Percentiles rank a stretch among this genome's conserved stretches.
These are phyloP conservation scores for Oscheius sp. DNA, from an alignment of 2,888 invertebrate genomes.

Conservation along the genomic window DNA sequence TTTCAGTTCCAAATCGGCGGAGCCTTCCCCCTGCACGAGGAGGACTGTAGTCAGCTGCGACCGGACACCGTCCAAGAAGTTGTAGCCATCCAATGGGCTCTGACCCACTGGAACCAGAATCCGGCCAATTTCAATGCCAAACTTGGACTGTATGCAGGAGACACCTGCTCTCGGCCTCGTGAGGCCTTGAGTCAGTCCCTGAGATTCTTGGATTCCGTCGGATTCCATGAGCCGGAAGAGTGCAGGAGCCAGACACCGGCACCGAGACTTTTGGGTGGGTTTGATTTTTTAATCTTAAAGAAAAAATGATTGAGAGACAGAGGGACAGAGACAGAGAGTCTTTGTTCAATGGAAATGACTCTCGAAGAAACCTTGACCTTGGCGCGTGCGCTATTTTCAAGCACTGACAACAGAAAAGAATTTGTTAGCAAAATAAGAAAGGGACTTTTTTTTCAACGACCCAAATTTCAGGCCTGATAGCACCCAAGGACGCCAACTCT, in stretches of 20 bases:
- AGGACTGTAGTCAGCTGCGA: slow-evolving; percentile 65
- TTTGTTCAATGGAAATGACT: neutral
- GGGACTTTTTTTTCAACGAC: neutral
- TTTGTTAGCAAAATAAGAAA: neutral
- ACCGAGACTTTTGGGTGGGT: slow-evolving; percentile 21
- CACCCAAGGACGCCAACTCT: slow-evolving; percentile 66
- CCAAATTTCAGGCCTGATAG: slow-evolving; percentile 55
- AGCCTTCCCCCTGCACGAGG: slow-evolving; percentile 70
- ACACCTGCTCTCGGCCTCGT: slow-evolving; percentile 69
- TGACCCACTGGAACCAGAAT: slow-evolving; percentile 73
- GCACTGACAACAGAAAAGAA: neutral
- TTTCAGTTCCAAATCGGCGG: slow-evolving; percentile 72
- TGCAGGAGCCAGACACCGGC: slow-evolving; percentile 55
- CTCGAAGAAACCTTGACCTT: neutral
- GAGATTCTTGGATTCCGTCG: slow-evolving; percentile 69
- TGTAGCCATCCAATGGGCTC: slow-evolving; percentile 73
- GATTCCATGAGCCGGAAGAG: slow-evolving; percentile 70
- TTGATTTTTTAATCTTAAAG: no score
- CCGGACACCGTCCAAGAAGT: slow-evolving; percentile 72
- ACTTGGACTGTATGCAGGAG: slow-evolving; percentile 71
- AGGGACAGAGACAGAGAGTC: no score
- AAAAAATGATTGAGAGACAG: no score
- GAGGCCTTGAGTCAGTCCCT: slow-evolving; percentile 71
- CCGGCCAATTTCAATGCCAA: slow-evolving; percentile 60
- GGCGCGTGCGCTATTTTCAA: slow-evolving; percentile 6